A percentile compares a stretch with the other conserved stretches of the same genome.
These are phyloP conservation scores for Pipa parva DNA, from an alignment of 2,113 vertebrate genomes.

Conservation along the genomic window DNA sequence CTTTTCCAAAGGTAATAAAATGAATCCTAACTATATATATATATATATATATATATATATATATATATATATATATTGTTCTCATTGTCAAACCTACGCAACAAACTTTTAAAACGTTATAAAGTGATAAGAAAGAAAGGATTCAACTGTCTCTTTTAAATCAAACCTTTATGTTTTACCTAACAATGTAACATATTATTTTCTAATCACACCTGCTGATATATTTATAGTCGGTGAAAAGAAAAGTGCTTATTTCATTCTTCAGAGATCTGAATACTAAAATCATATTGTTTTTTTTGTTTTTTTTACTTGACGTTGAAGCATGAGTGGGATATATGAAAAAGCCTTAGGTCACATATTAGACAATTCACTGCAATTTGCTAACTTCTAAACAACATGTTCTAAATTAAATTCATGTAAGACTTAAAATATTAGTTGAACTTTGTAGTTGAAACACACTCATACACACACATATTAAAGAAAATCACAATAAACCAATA, in stretches of 20 bases:
- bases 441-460: no score
- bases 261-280: constrained; percentile 11
- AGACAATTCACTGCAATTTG: no score
- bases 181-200: constrained; percentile 23
- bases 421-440: no score
- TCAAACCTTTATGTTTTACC: constrained; percentile 28
- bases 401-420: no score
- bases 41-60: no score
- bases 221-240: constrained; percentile 23
- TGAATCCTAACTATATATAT: no score
- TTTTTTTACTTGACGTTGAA: background rate
- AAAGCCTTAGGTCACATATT: no score
- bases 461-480: no score
- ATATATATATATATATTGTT: background rate
- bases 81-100: background rate
- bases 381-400: no score
- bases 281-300: constrained; percentile 28
- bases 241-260: constrained; percentile 25
- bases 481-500: no score
- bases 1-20: no score
- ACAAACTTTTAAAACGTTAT: background rate
- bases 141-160: constrained; percentile 10
- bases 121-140: background rate
- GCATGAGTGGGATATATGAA: constrained; percentile 10
- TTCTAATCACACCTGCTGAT: constrained; percentile 29